Base-by-base conservation (phyloP, 1,140 invertebrate genomes). In the Tetranychus cinnabarinus region DNA sequence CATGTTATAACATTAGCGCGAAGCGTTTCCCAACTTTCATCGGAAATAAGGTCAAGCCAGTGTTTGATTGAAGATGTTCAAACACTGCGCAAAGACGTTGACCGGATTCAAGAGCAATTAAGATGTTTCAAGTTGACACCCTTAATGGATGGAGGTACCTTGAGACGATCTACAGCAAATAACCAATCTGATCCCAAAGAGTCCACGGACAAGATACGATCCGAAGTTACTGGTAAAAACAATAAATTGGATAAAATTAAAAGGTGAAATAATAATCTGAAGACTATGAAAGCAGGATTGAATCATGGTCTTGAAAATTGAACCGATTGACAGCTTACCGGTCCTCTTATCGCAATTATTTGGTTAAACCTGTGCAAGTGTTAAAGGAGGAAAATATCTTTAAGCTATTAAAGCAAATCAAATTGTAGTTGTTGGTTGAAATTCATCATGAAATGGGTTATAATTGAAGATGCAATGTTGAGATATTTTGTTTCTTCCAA, bases 1-100 rank as follows among this genome's bases (percentile, higher is more conserved):
- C 88, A 93, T 70, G 87, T 92, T 12, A 86, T 91, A 8, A 91
- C 88, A 6, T 73, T 93, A 55, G 88, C 88, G 1, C 76, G 87
- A 60, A 89, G 85, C 63, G 87, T 92, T n/a, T 88, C 88, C 34
- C 88, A 91, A 72, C 73, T 92, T 3, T 90, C 87, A 23, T 87
- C 85, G 1, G 88, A 93, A 76, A 87, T 92, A 82, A 74, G 86
- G 62, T 86, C 85, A 1, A 86, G 92, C 68, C 88, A 88, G 73
- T 74, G 88, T 15, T 84, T 88, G 77, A 82, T 89, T n/a, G 70
- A 82, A 76, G 87, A 91, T 76, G 82, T 93, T 78, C 87, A 92
- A 72, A 82, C 79, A 68, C 82, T 93, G 67, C 77, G 85, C 62
- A 80, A 81, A 7, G 88, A 93, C 74, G 79, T 93, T 33, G 78